A percentile compares a stretch with the other conserved stretches of the same genome.
Evolutionary conservation across 2,888 invertebrate genomes (phyloP).

Genomic region (Teinopalpus imperialis): DNA sequence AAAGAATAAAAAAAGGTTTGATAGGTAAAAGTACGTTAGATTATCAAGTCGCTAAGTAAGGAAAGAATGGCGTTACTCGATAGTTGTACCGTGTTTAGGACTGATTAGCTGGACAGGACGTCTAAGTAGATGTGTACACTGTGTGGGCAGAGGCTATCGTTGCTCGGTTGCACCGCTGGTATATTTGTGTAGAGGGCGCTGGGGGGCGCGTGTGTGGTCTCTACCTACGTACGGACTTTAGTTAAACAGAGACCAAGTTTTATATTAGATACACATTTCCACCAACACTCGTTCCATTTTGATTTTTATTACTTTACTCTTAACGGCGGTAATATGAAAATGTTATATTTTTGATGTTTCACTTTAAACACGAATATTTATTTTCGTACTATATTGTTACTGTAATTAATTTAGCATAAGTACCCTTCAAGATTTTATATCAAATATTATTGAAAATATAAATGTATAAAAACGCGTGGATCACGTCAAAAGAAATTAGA

Average conservation of each 20-base stretch:
- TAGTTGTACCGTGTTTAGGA: constrained; percentile 67
- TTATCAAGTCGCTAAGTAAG: constrained; percentile 66
- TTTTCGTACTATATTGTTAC: no score
- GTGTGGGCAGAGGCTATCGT: constrained; percentile 46
- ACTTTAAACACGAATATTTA: no score
- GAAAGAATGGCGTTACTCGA: constrained; percentile 70
- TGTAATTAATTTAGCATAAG: no score
- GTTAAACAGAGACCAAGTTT: constrained; percentile 2
- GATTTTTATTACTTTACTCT: not conserved
- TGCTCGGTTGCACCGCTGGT: constrained; percentile 51
- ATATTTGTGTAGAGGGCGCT: constrained; percentile 66
- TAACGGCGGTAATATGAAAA: no score
- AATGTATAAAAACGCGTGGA: no score
- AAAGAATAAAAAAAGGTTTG: constrained; percentile 24
- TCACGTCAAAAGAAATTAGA: no score
- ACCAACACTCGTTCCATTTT: not conserved
- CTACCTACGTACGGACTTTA: constrained; percentile 34
- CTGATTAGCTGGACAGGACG: constrained; percentile 59
- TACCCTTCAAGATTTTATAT: no score
- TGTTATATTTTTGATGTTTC: no score
- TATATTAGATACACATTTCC: constrained; percentile 4
- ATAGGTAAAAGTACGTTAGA: constrained; percentile 37
- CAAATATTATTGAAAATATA: no score
- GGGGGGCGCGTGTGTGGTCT: constrained; percentile 69
- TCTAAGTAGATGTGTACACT: constrained; percentile 62